Evolutionary conservation across 2,888 invertebrate species (phyloP), one percentile per base, ranked within the genome.

Genomic region (Rhamphomyia laevipes): DNA sequence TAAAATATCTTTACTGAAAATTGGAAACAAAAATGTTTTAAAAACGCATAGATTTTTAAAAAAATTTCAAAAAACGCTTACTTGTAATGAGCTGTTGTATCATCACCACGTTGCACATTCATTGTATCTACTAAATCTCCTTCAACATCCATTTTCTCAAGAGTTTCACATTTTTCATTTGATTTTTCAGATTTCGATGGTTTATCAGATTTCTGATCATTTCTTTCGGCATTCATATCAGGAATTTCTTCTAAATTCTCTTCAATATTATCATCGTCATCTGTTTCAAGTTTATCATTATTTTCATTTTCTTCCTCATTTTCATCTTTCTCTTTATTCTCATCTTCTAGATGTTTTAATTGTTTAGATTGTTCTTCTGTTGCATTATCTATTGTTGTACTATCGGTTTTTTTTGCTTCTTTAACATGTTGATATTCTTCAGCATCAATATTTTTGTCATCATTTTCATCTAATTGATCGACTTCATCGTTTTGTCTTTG

Each of bases 401-500:
- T 75, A 61, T 87, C 84, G 54, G 77, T 77, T 51, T 80, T 77
- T 52, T 84, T 82, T 0, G 86, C 81, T 56, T 89, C 84, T 60
- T 84, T 83, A 3, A 93, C 83, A 63, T 93, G 92, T 63, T 92
- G 86, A 68, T 84, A 91, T 53, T 85, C 77, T 51, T 86, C 84
- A 3, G 70, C 65, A 12, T 75, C 69, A 16, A 77, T 71, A 12
- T 78, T 75, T 11, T 76, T 73, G 1, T 70, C 66, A 7, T 51
- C 47, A 4, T 78, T 72, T 12, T 67, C 61, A 3, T 68, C 64
- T 10, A 62, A 55, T 10, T 67, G 62, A 2, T 77, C 71, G 1
- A 75, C 72, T 4, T 75, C 72, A 1, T 67, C 63, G 31, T 55
- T 45, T 10, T 77, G 71, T 15, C 57, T 9, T 67, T 74, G 58